Base-by-base conservation (phyloP, 1,140 invertebrate species). In the Portunus trituberculatus region DNA sequence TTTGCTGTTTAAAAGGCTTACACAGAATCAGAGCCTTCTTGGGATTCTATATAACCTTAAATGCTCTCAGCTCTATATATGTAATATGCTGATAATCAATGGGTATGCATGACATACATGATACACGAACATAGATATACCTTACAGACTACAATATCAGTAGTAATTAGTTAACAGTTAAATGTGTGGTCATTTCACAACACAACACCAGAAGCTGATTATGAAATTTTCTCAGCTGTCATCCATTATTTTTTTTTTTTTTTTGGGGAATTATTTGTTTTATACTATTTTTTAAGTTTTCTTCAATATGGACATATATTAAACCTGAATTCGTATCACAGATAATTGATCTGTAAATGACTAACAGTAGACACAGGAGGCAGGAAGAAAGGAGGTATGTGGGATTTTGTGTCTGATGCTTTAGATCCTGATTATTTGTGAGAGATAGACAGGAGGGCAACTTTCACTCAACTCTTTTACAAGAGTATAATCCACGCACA, bases 11-110 rank as follows among this genome's bases (percentile, higher is more conserved):
- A 28, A 95, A 87, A 95, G 94, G 91, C 84, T 87, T 92, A 76
- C 94, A 95, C 90, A 95, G 94, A 95, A 92, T 95, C 94, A 95
- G 94, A 95, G 94, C 94, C 91, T 95, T 95, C 91, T 92, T 89
- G 84, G 32, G 29, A 59, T 87, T 48, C n/a, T 87, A 59, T 93
- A 32, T 48, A 91, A 67, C 90, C 90, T 91, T 91, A 91, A 91
- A 83, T 39, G 48, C 86, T n/a, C 28, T 94, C 93, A 90, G 52
- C 93, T 94, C 89, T 88, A 45, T 94, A 14, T 59, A 45, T 94
- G 1, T 59, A 25, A 89, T 90, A 94, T 52, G 87, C 93, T 94
- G 86, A 94, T 89, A 93, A 25, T 93, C 46, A 67, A 46, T 92
- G 92, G 39, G 28, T 93, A 91, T 91, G 84, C 84, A 93, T 25